A percentile compares a stretch with the other conserved stretches of the same genome.
Evolutionary conservation across 2,113 vertebrate species (phyloP).

Genomic region (Peromyscus polionotus): DNA sequence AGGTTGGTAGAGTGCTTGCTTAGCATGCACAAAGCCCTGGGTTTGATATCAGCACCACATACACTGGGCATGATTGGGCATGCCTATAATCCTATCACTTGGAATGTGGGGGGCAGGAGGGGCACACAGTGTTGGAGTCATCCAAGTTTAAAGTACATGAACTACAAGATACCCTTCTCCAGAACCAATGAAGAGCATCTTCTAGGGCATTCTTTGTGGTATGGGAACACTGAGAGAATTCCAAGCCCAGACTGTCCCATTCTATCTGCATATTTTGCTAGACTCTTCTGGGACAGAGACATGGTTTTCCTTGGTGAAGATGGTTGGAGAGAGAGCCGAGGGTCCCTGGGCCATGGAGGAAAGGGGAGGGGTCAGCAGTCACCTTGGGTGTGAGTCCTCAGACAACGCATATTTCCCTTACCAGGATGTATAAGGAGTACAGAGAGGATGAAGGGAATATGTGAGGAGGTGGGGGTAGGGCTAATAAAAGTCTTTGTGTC

Average conservation of each 20-base stretch:
- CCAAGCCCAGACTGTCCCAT: not conserved
- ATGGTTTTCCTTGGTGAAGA: not conserved
- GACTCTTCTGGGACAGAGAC: not conserved
- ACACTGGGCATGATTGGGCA: not conserved
- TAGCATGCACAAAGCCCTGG: too few relatives aligned
- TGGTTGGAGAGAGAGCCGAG: not conserved
- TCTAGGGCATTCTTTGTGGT: not conserved
- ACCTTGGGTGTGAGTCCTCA: not conserved
- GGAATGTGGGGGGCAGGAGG: not conserved
- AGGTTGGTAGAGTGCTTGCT: not conserved
- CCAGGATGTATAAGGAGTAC: fast-evolving
- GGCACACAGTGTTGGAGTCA: too few relatives aligned
- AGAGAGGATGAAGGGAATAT: fast-evolving
- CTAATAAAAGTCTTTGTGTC: not conserved
- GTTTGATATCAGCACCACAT: not conserved
- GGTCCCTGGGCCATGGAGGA: fast-evolving
- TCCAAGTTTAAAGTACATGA: not conserved
- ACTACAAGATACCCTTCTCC: not conserved
- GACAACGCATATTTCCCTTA: fast-evolving
- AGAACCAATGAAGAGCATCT: too few relatives aligned
- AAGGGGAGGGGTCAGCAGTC: fast-evolving
- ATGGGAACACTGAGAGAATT: not conserved
- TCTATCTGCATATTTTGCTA: not conserved
- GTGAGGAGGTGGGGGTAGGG: not conserved
- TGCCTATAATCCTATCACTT: not conserved